Evolutionary conservation across 2,797 vertebrate genomes (phyloP), one percentile per base, ranked within the genome.

Genomic region (Orestias chungarensis): DNA sequence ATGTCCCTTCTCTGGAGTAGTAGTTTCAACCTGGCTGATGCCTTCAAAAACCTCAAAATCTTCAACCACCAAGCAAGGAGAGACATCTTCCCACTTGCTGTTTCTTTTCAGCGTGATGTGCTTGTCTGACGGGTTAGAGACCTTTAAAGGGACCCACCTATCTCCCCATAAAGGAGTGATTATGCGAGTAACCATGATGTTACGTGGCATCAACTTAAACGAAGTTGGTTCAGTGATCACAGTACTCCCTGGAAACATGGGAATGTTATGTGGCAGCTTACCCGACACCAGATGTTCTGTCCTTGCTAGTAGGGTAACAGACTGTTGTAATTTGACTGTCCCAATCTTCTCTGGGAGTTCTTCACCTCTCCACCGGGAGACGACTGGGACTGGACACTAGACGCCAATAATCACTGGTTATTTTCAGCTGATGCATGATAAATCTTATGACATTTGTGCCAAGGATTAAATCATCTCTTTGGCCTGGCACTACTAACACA

Each of bases 381-480:
- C 27, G 14, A 47, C 78, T 1, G 79, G 29, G 5, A 55, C 33
- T 38, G 5, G 82, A 79, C 1, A 79, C 9, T 8, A 81, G 47
- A 7, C 4, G 0, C 79, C 82, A 82, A 10, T 84, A 85, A 9
- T 71, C 68, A 67, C 43, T 0, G 25, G 46, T 47, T 47, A 18
- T 29, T 57, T 88, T 88, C n/a, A 85, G 62, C 5, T 57, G 49
- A 4, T 67, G 70, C 31, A 81, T 83, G 1, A 89, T 7, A 27
- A 76, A 72, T n/a, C 70, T 87, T 20, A 87, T 76, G 0, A 83
- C 70, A 33, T 89, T 89, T 17, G 50, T 79, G 1, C 77, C 70
- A 4, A 86, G 31, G 11, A 82, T 81, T 0, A 85, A 31, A 0
- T 87, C 73, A 29, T 80, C 68, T 0, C 49, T 38, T 42, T 86